Base-by-base conservation (phyloP, 2,888 invertebrate genomes). In the Cantharis rufa region DNA sequence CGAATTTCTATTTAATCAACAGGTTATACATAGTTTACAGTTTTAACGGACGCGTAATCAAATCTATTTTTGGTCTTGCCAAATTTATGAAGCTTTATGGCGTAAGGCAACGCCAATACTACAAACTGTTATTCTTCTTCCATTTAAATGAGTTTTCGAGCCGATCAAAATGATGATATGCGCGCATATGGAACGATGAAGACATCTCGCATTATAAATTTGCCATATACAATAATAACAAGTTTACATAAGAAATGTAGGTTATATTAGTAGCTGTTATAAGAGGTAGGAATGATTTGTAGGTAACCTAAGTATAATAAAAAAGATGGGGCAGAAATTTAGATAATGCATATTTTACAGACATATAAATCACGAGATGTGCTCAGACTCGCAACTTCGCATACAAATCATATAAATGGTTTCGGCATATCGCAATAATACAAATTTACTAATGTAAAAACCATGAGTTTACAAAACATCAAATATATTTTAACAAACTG, bases 341-440 rank as follows among this genome's bases (percentile, higher is more conserved):
- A 87, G 87, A 87, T 87, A 88, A 87, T 88, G 87, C 87, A 87
- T 87, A 87, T 87, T 87, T 87, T 85, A 87, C 87, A 87, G 88
- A 86, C 85, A 81, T 81, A 86, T 87, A 86, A 86, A 87, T 87
- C 87, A 87, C 83, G 84, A 83, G 84, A 84, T 85, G 86, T 86
- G 86, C 84, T 83, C 81, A 81, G 86, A 84, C 84, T 85, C 82
- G 85, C 85, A 86, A 87, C 86, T 87, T 86, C 84, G 85, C 86
- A 86, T 86, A 83, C 84, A 84, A 85, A 84, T 85, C 83, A 83
- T 81, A 82, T 81, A 83, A 84, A 83, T 84, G 82, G 82, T 82
- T 84, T 82, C 82, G 83, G 82, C 83, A 82, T 83, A 83, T 83
- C 82, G 83, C 83, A 83, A 83, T 83, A 83, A 83, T 83, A 83